Evolutionary conservation across 2,113 vertebrate genomes (phyloP).

Genomic region (Pavo muticus): DNA sequence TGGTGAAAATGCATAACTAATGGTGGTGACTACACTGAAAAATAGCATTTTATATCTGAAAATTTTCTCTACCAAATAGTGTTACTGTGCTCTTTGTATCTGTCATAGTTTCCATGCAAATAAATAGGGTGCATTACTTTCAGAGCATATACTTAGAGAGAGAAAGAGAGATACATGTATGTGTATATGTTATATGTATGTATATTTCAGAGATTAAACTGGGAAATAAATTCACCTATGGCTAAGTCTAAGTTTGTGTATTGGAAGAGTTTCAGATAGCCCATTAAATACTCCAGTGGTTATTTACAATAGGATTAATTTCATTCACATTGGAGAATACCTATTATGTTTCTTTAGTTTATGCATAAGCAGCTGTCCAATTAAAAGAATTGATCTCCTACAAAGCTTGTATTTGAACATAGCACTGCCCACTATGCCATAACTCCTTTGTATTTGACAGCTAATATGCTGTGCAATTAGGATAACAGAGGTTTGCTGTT

Average conservation of each 20-base stretch:
- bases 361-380: slow-evolving; percentile 56
- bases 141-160: neutral
- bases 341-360: slow-evolving; percentile 57
- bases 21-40: neutral
- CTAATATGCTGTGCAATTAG: neutral
- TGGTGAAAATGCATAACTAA: neutral
- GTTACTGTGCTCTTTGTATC: neutral
- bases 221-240: neutral
- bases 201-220: neutral
- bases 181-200: too few species aligned
- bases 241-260: neutral
- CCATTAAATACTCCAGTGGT: slow-evolving; percentile 34
- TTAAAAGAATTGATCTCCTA: slow-evolving; percentile 64
- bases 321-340: slow-evolving; percentile 52
- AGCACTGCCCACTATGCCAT: neutral
- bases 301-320: slow-evolving; percentile 72
- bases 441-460: neutral
- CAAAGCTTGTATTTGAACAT: slow-evolving; percentile 12
- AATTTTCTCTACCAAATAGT: neutral
- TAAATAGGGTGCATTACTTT: neutral
- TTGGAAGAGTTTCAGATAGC: slow-evolving; percentile 15
- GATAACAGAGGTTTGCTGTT: neutral
- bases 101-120: neutral
- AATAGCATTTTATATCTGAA: neutral
- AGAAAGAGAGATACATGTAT: too few species aligned